Base-by-base conservation (phyloP, 1,140 invertebrate species). In the Cherax quadricarinatus region DNA sequence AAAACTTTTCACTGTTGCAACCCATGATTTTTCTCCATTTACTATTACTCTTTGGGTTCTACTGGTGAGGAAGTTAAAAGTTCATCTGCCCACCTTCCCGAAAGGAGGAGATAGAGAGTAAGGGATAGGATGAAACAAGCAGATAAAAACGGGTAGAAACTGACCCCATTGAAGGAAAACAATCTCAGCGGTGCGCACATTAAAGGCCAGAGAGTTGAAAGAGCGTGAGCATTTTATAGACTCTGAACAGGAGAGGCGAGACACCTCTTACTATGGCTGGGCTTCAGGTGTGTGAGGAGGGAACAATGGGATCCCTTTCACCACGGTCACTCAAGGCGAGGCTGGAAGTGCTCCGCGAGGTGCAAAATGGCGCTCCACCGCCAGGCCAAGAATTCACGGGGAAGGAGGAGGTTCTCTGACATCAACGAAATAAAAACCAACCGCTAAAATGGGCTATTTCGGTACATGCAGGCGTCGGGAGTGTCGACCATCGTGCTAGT, bases 261-360 rank as follows among this genome's bases (percentile, higher is more conserved):
- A 89, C 88, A 89, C 81, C 81, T 73, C 12, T 57, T 9, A 60
- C 57, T 70, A 75, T 66, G 88, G 57, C 62, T 60, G 41, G 48
- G 30, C 57, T 70, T 62, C 79, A 66, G 48, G 48, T 51, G 88
- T 51, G 60, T 41, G 79, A 70, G 51, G 62, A 24, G 51, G 24
- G 88, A 89, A 89, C 88, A 89, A 89, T 89, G 62, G 88, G 60
- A 89, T 62, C 88, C 88, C 88, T 89, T 89, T 89, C 88, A 81
- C 80, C 88, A 89, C 88, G 88, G 88, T 84, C 81, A 89, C 88
- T 89, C 88, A 70, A 89, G 88, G 49, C 80, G 62, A 48, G 79
- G 30, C 88, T 14, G 7, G 48, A 80, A 78, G 86, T 66, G 49
- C 24, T 1, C 24, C 49, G 10, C 75, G 75, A 88, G 86, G 86